Base-by-base conservation (phyloP, 2,888 invertebrate species). In the Lottia scabra region DNA sequence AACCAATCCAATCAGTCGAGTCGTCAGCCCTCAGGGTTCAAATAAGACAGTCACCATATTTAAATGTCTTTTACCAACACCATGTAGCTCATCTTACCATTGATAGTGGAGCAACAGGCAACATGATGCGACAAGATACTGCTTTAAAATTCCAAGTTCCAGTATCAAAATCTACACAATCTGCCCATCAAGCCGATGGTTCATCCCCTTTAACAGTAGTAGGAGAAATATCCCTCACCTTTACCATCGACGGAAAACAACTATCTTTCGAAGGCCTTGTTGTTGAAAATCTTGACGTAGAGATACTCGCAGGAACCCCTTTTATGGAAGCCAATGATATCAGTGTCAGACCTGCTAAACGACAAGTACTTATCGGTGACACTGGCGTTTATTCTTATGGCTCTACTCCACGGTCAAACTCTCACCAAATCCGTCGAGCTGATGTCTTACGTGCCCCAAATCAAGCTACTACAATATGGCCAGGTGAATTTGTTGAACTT, bases 301-400 rank as follows among this genome's bases (percentile, higher is more conserved):
- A 76, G 19, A 46, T 46, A 13, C 16, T 46, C 13, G 78, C 73
- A 23, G 78, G 78, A 2, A 70, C 67, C 2, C 78, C 78, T 5
- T 76, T 75, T 63, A 74, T 79, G 73, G 70, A 63, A 13, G 44
- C 43, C 10, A 79, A 78, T 69, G 79, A 76, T 44, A 71, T 79
- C 15, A 19, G 38, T 13, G 68, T 79, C 15, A 67, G 73, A 13
- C 73, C 76, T 16, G 68, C 70, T 13, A 75, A 71, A 44, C 68
- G 64, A 43, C 48, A 71, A 62, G 63, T 79, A 15, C 63, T 72
- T 10, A 43, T 75, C 3, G 67, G 65, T 12, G 72, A 73, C 64
- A 66, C 56, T 23, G 13, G 23, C 3, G n/a, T n/a, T 10, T 66
- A 68, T 44, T 26, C 15, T 23, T 73, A 74, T 68, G 63, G 45